Evolutionary conservation across 2,888 invertebrate genomes (phyloP), one percentile per base, ranked within the genome.

Genomic region (Prenolepis imparis): DNA sequence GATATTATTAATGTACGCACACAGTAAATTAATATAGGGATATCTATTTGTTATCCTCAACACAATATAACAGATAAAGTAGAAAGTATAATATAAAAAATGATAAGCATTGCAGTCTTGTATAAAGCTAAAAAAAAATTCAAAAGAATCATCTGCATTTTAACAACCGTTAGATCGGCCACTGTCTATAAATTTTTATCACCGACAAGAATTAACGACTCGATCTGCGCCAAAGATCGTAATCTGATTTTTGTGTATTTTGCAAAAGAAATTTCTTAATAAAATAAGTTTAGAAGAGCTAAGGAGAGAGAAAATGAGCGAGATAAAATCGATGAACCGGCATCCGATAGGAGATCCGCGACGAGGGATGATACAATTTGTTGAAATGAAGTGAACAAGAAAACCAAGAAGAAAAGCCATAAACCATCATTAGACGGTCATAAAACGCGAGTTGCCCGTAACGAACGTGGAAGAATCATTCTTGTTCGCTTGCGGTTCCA

Each of bases 401-500:
- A 57, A 77, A 77, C 18, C 9, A 8, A 66, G 21, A 57, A 64
- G 12, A 66, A 18, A 57, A 70, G 12, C 18, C 11, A 72, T 67
- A 21, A 57, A 72, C 61, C 70, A 61, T 84, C 84, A 75, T 88
- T 88, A 87, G 84, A 83, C 36, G 41, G 73, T 84, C 67, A 63
- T 86, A 70, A 84, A 89, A 86, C 59, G 61, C 41, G 68, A 74
- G 61, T 73, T 61, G 68, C 18, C 72, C 82, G 85, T 86, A 84
- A 83, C 63, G 57, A 89, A 83, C 70, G 83, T 75, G 84, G 87
- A 87, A 86, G 73, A 87, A 80, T 85, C 85, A 90, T 86, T 87
- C 87, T 84, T 82, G 82, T 66, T 84, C 66, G 86, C 81, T 87
- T 84, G 90, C 85, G 88, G 87, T 89, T 86, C 86, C 86, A 87